phyloP scores from a whole-genome alignment of 2,797 vertebrate species.

The Neostethus bicornis region DNA sequence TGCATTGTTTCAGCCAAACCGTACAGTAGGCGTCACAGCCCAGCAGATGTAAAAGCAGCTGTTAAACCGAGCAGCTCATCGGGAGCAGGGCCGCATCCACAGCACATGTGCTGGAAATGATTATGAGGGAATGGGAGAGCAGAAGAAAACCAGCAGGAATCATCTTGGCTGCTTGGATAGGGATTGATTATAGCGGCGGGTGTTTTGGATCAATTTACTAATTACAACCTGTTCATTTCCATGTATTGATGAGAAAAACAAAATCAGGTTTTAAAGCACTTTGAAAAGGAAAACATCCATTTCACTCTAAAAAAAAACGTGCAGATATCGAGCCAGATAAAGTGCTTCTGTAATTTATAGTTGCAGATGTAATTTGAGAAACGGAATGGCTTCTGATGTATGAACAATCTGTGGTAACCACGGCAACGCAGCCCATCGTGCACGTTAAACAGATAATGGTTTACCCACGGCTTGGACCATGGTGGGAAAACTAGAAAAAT shows the following conservation, averaged over 20 bases:
- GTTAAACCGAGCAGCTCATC: constrained; percentile 40
- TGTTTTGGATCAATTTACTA: not conserved
- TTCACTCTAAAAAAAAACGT: too few species aligned
- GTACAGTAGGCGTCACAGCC: constrained; percentile 19
- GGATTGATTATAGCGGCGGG: not conserved
- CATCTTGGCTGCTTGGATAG: not conserved
- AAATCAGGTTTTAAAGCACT: too few species aligned
- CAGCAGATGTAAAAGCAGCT: constrained; percentile 32
- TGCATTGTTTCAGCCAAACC: constrained; percentile 32
- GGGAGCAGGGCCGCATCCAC: constrained; percentile 2
- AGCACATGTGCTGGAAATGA: constrained; percentile 26
- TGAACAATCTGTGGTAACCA: too few species aligned
- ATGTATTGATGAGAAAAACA: too few species aligned
- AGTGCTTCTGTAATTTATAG: too few species aligned
- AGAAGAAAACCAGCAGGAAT: not conserved
- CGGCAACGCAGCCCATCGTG: too few species aligned
- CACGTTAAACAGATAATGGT: too few species aligned
- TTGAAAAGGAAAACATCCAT: not conserved
- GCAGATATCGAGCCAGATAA: too few species aligned
- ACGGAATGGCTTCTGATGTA: too few species aligned
- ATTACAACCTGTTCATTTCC: not conserved
- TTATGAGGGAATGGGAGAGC: constrained; percentile 4
- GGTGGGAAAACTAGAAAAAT: too few species aligned
- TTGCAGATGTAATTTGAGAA: too few species aligned
- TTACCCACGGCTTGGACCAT: too few species aligned